Percentiles rank a stretch among this genome's conserved stretches.
phyloP scores from a whole-genome alignment of 2,113 vertebrate genomes.

The Bothrops jararaca region DNA sequence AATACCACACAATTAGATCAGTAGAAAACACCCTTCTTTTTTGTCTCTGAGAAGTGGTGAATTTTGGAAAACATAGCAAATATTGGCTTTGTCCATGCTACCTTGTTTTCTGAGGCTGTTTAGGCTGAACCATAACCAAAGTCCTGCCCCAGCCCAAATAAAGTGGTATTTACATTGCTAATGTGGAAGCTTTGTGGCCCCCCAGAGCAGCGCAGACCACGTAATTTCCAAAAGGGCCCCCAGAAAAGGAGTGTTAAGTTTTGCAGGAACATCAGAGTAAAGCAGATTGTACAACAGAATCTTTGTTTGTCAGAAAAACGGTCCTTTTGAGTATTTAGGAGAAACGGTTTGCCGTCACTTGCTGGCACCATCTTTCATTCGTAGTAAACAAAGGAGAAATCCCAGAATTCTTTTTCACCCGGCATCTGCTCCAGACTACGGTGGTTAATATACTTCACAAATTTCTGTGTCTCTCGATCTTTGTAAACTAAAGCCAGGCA shows the following conservation, averaged over 20 bases:
- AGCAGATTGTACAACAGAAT: not conserved
- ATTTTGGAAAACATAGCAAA: not conserved
- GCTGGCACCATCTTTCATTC: slow-evolving; percentile 72
- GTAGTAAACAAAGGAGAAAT: slow-evolving; percentile 92
- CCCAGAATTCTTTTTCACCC: slow-evolving; percentile 75
- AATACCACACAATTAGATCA: not conserved
- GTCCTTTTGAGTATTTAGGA: not conserved
- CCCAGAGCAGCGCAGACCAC: not conserved
- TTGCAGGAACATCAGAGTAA: not conserved
- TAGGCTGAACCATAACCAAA: not conserved
- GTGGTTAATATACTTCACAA: slow-evolving; percentile 92
- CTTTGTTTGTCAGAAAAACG: not conserved
- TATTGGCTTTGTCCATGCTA: not conserved
- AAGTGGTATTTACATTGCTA: not conserved
- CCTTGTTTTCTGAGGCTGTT: not conserved
- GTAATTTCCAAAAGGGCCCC: not conserved
- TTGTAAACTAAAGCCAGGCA: slow-evolving; percentile 90
- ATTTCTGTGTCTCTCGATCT: slow-evolving; percentile 93
- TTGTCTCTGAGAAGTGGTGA: not conserved
- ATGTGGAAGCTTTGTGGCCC: not conserved
- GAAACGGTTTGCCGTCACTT: not conserved
- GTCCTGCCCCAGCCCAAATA: not conserved
- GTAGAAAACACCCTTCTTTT: not conserved
- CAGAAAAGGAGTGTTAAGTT: not conserved
- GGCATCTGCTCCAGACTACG: slow-evolving; percentile 66